A percentile compares a stretch with the other conserved stretches of the same genome.
phyloP scores from a whole-genome alignment of 2,797 vertebrate species.

The Morelia viridis region DNA sequence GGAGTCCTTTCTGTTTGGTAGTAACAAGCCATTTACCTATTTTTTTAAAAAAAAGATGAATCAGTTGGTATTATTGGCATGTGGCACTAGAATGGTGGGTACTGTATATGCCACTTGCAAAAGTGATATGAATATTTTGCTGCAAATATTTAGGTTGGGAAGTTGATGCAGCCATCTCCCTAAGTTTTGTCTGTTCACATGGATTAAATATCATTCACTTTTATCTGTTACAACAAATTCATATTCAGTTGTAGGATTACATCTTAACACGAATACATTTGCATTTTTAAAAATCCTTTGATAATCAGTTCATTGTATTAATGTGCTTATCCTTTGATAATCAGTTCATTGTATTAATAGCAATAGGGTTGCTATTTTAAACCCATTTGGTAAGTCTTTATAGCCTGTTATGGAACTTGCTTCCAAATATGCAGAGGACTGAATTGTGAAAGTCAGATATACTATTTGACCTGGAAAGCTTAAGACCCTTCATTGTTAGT shows the following conservation, averaged over 20 bases:
- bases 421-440: background rate
- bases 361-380: background rate
- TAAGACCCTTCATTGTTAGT: background rate
- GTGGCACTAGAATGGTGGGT: background rate
- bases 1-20: too few species aligned
- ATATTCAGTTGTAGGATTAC: background rate
- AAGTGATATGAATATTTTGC: background rate
- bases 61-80: background rate
- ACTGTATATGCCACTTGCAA: background rate
- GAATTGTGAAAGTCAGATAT: background rate
- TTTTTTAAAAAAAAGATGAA: background rate
- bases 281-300: background rate
- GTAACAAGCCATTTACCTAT: too few species aligned
- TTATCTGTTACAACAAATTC: background rate
- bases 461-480: background rate
- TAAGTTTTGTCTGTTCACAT: background rate
- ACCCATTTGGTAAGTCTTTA: background rate
- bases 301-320: background rate
- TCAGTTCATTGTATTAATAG: background rate
- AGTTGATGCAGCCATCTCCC: background rate
- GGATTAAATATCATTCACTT: background rate
- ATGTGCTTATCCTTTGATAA: background rate
- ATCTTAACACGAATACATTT: background rate
- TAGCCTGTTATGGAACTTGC: background rate
- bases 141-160: background rate